Base-by-base conservation (phyloP, 2,113 vertebrate genomes). In the Emberiza fucata region DNA sequence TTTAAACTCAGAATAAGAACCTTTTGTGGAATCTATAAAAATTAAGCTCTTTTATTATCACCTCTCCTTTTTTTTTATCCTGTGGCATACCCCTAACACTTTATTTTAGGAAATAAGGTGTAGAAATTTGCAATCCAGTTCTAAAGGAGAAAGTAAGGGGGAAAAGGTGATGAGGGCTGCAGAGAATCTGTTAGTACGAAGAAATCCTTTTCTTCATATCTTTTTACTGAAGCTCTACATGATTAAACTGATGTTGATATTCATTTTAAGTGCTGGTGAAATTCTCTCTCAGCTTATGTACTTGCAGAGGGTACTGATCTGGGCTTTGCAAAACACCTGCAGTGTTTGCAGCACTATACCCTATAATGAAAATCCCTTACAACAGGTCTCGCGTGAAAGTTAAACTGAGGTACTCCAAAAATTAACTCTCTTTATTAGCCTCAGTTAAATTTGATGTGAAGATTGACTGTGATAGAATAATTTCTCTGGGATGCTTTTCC, bases 41-140 rank as follows among this genome's bases (percentile, higher is more conserved):
- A 92, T 93, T 94, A 81, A 95, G 51, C 56, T 87, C 73, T 86
- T 94, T 69, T 94, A 90, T 96, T 96, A 95, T 86, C 81, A 87
- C 59, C 22, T 82, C 79, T 86, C 8, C 20, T 33, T 56, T 33
- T 54, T 64, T 88, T 61, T 91, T 81, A 68, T 70, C 31, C 81
- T 14, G 1, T 37, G n/a, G 28, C 47, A 53, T 29, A 47, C n/a
- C 73, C 29, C 66, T 86, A 48, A 64, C 20, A 17, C 80, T 92
- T 84, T 69, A 9, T 73, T 75, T 76, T 85, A 61, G 61, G 73
- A 77, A 85, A 59, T 33, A 44, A 81, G 57, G 33, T 83, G 40
- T 56, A 81, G 48, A 63, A 25, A 20, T 81, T 84, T 42, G 12
- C 35, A 9, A 7, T 35, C 5, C n/a, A 20, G 15, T 61, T 79